These are phyloP conservation scores for Strigamia crassipes DNA, from an alignment of 2,888 invertebrate genomes.

Conservation along the genomic window DNA sequence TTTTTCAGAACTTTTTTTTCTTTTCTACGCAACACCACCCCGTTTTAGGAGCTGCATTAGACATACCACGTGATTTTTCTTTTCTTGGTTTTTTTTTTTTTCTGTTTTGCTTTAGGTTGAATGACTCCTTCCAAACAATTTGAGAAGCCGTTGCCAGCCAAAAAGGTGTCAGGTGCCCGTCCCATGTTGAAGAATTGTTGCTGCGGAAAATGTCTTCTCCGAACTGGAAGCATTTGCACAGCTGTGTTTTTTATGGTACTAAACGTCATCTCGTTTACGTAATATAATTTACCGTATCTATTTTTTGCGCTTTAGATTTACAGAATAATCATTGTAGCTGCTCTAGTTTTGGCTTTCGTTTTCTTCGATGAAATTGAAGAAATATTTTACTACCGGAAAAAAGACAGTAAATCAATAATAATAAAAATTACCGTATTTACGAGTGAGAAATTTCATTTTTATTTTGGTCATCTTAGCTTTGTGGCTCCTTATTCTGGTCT, in stretches of 20 bases:
- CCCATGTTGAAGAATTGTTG: constrained; percentile 30
- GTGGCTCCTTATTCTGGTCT: constrained; percentile 8
- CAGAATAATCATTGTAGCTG: constrained; percentile 32
- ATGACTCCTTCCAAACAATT: constrained; percentile 25
- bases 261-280: background rate
- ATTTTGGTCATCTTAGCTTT: background rate
- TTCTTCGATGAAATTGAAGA: constrained; percentile 46
- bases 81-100: background rate
- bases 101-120: background rate
- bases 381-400: constrained; percentile 36
- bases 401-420: constrained; percentile 2
- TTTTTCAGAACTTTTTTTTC: background rate
- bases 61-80: background rate
- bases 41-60: background rate
- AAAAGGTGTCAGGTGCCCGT: background rate
- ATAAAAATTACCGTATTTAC: background rate
- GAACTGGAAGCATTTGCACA: constrained; percentile 43
- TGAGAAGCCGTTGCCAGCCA: constrained; percentile 31
- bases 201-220: constrained; percentile 33
- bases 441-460: background rate
- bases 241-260: constrained; percentile 43
- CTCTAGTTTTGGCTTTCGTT: constrained; percentile 20
- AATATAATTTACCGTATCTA: too few relatives aligned
- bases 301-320: constrained; percentile 6
- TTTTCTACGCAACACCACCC: background rate